Conservation (phyloP, 2,797 vertebrate genomes). For the Zenarchopterus dispar region DNA sequence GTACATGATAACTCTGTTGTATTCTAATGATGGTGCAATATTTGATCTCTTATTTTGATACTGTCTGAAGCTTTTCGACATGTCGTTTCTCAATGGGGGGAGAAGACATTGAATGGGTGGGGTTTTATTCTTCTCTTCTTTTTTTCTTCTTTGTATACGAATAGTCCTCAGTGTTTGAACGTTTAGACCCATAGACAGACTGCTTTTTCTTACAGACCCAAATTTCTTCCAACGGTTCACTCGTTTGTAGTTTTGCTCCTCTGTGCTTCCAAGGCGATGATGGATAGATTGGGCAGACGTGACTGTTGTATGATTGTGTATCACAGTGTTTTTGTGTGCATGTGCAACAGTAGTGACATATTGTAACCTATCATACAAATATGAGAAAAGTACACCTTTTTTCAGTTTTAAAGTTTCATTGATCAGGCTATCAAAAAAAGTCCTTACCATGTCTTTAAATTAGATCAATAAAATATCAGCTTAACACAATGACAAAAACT, state of each 20-base stretch:
- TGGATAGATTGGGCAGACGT: constrained; percentile 49
- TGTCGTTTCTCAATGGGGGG: constrained; percentile 58
- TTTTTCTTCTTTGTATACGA: constrained; percentile 50
- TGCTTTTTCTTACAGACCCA: constrained; percentile 65
- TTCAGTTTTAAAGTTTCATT: neutral
- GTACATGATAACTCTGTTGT: constrained; percentile 81
- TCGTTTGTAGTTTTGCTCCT: constrained; percentile 72
- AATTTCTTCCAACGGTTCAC: constrained; percentile 78
- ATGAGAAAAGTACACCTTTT: neutral
- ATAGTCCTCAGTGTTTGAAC: constrained; percentile 49
- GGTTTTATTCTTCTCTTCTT: constrained; percentile 11
- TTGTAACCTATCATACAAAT: constrained; percentile 16
- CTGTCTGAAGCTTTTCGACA: constrained; percentile 73
- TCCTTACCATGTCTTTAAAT: too few species aligned
- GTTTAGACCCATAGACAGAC: constrained; percentile 53
- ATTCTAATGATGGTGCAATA: constrained; percentile 85
- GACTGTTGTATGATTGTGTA: constrained; percentile 57
- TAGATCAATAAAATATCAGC: too few species aligned
- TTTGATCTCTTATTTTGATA: constrained; percentile 83
- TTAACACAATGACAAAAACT: too few species aligned
- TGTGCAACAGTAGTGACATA: constrained; percentile 36
- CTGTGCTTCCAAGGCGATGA: constrained; percentile 82
- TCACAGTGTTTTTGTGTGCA: constrained; percentile 33
- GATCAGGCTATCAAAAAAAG: neutral
- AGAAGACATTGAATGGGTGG: constrained; percentile 27